Evolutionary conservation across 2,113 vertebrate species (phyloP), one percentile per base, ranked within the genome.

Genomic region (Oncorhynchus nerka): DNA sequence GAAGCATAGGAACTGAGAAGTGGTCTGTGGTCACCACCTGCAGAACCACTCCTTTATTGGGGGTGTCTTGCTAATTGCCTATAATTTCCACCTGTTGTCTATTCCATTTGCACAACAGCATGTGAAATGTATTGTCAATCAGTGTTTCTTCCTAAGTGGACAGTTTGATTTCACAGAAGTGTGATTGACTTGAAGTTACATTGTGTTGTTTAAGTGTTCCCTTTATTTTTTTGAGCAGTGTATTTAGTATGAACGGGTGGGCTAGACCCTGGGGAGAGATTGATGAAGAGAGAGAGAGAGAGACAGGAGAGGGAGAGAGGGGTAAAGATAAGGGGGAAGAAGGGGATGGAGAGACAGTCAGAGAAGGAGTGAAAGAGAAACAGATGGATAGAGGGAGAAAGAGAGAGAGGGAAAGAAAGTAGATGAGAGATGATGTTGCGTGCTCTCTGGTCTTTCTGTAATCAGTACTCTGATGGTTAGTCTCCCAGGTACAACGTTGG

Each of bases 271-370:
- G 49, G 49, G 49, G 55, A 81, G 51, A 65, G 79, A 83, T 4
- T 30, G 65, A 16, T 28, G 24, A 11, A 32, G 24, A 49, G 20
- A 26, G 39, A 65, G 11, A 66, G 26, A 57, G 6, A 67, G 61
- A 71, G 86, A 39, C 45, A 82, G 55, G 6, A 67, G 61, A 71
- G 86, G 39, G 49, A 82, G 55, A 65, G 77, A 82, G 5, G 30
- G 66, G n/a, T 30, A 77, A 82, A 87, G 82, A 75, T 73, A 88
- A 34, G 51, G 83, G n/a, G 72, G n/a, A 69, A 85, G 87, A 71
- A 80, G n/a, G n/a, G 72, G n/a, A 69, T 86, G 87, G 72, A 80
- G n/a, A 67, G 71, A 75, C 81, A 80, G 78, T 75, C 39, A 45
- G 39, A 45, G 39, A 45, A 45, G 39, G 8, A 45, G 8, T 45